These are phyloP conservation scores for Laothoe populi DNA, from an alignment of 2,888 invertebrate genomes.

Conservation along the genomic window DNA sequence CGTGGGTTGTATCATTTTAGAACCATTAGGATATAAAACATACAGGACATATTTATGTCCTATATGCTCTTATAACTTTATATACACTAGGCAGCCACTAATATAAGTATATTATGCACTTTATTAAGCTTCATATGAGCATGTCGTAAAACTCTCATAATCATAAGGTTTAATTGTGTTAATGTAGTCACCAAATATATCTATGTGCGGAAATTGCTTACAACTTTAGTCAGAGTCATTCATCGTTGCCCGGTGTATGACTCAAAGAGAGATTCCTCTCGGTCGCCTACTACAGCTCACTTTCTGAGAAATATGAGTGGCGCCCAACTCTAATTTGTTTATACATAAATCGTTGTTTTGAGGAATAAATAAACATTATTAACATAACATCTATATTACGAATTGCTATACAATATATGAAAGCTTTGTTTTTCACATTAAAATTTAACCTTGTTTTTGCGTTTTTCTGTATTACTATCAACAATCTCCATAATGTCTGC, in stretches of 20 bases:
- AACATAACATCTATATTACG: slow-evolving; percentile 21
- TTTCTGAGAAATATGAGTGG: slow-evolving; percentile 29
- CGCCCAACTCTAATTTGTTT: slow-evolving; percentile 22
- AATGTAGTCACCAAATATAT: neutral
- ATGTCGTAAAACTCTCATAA: slow-evolving; percentile 4
- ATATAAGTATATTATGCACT: neutral
- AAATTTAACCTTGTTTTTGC: slow-evolving; percentile 7
- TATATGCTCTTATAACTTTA: too few relatives aligned
- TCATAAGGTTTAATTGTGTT: neutral
- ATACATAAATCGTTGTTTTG: slow-evolving; percentile 24
- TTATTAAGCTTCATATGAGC: neutral
- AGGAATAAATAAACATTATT: slow-evolving; percentile 17
- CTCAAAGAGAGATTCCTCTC: slow-evolving; percentile 26
- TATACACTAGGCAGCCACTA: neutral
- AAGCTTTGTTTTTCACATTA: slow-evolving; percentile 6
- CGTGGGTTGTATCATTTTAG: neutral
- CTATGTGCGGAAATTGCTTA: neutral
- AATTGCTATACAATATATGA: slow-evolving; percentile 17
- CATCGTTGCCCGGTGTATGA: slow-evolving; percentile 10
- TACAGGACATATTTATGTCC: too few relatives aligned
- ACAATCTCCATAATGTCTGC: neutral
- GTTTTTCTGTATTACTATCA: neutral
- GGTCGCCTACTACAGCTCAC: neutral
- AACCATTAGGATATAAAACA: neutral
- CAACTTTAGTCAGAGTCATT: slow-evolving; percentile 4